Percentiles rank a stretch among this genome's conserved stretches.
These are phyloP conservation scores for Artibeus jamaicensis DNA, from an alignment of 2,797 vertebrate genomes.

Conservation along the genomic window DNA sequence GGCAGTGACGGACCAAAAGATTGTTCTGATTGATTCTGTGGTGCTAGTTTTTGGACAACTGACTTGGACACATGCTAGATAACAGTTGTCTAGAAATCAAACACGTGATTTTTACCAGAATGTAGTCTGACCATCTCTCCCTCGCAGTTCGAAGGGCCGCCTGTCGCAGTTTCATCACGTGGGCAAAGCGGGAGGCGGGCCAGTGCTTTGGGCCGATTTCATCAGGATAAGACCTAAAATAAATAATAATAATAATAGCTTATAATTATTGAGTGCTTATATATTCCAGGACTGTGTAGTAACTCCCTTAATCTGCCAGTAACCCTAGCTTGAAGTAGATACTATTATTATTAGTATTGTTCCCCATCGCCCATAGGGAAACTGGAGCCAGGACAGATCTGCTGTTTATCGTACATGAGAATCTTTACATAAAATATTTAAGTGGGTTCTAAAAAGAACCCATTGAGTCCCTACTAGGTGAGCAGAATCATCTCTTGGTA, in stretches of 20 bases:
- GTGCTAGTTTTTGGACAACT: not conserved
- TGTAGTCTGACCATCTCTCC: constrained; percentile 96
- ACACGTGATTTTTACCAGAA: constrained; percentile 87
- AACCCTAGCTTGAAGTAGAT: not conserved
- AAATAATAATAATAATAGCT: not conserved
- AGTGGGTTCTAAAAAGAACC: not conserved
- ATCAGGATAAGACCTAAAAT: constrained; percentile 91
- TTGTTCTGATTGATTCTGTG: not conserved
- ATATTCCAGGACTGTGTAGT: not conserved
- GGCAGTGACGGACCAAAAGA: not conserved
- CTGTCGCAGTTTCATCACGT: constrained; percentile 96
- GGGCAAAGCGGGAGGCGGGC: constrained; percentile 92
- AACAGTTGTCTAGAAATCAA: constrained; percentile 41
- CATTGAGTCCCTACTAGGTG: not conserved
- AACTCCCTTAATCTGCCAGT: not conserved
- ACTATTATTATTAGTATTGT: not conserved
- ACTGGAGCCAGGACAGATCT: not conserved
- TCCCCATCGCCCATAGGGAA: not conserved
- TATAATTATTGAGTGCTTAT: not conserved
- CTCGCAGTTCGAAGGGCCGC: constrained; percentile 92
- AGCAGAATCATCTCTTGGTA: not conserved
- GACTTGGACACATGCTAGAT: constrained; percentile 12
- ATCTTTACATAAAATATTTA: not conserved
- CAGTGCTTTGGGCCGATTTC: constrained; percentile 97
- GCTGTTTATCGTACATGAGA: not conserved